Conservation (phyloP, 2,888 invertebrate species). For the Pemphredon lugubris region DNA sequence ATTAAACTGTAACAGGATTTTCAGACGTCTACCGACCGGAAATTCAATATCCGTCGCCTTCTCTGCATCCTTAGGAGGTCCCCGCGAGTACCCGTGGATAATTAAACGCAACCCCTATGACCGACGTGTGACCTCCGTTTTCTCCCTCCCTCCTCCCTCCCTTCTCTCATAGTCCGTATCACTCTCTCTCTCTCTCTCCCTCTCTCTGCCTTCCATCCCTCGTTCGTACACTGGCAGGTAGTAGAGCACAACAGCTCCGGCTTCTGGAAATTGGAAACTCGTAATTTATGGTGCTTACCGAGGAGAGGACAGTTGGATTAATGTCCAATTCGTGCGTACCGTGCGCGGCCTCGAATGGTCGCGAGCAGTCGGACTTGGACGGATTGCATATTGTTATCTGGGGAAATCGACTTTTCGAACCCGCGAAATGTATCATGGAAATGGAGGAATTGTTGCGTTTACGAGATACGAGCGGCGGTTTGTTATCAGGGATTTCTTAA, state of each 20-base stretch:
- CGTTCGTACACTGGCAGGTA: slow-evolving; percentile 14
- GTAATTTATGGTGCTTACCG: slow-evolving; percentile 73
- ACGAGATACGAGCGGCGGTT: neutral
- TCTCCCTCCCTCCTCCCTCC: too few species aligned
- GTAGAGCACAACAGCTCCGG: slow-evolving; percentile 47
- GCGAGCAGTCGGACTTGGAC: slow-evolving; percentile 23
- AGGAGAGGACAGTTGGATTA: slow-evolving; percentile 64
- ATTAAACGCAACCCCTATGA: slow-evolving; percentile 70
- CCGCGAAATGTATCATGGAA: neutral
- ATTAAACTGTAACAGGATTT: slow-evolving; percentile 75
- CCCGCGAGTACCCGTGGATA: slow-evolving; percentile 61
- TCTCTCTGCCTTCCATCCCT: slow-evolving; percentile 21
- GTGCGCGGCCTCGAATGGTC: slow-evolving; percentile 9
- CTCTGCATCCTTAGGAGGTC: slow-evolving; percentile 43
- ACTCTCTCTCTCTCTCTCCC: slow-evolving; percentile 17
- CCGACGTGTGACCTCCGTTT: slow-evolving; percentile 57
- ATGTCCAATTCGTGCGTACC: slow-evolving; percentile 47
- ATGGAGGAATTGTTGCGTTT: neutral
- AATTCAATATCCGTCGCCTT: slow-evolving; percentile 57
- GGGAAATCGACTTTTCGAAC: slow-evolving; percentile 44
- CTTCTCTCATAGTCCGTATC: too few species aligned
- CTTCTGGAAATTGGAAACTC: slow-evolving; percentile 75
- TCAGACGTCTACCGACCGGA: slow-evolving; percentile 63
- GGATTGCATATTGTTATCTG: slow-evolving; percentile 42
- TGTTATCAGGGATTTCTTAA: too few species aligned